A percentile compares a stretch with the other conserved stretches of the same genome.
phyloP scores from a whole-genome alignment of 2,888 invertebrate genomes.

The Fragum whitleyi region DNA sequence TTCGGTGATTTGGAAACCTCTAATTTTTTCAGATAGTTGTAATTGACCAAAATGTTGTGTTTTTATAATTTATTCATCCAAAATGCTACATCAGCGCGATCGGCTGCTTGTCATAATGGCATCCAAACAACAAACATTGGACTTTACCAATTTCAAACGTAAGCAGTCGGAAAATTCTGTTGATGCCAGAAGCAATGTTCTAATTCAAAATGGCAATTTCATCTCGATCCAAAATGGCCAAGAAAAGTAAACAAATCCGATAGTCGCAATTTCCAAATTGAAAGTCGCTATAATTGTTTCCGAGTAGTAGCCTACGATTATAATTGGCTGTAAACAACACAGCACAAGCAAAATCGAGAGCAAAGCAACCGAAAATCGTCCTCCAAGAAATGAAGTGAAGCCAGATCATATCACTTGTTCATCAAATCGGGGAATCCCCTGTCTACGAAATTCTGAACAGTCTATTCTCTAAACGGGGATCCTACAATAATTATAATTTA shows the following conservation, averaged over 20 bases:
- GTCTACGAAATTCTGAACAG: too few species aligned
- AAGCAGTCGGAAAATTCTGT: neutral
- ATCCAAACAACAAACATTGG: constrained; percentile 1
- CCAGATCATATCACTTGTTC: too few species aligned
- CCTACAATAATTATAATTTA: too few species aligned
- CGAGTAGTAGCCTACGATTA: too few species aligned
- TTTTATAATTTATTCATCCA: neutral
- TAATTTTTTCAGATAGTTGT: neutral
- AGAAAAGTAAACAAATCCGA: neutral
- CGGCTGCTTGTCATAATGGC: constrained; percentile 1
- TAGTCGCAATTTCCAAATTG: neutral
- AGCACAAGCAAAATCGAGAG: too few species aligned
- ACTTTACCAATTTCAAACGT: neutral
- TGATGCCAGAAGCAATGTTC: neutral
- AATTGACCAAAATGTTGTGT: neutral
- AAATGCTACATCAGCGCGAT: neutral
- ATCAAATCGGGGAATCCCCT: too few species aligned
- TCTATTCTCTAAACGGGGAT: too few species aligned
- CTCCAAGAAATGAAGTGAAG: too few species aligned
- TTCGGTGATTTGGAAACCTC: neutral
- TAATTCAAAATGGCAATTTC: too few species aligned
- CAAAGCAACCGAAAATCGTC: too few species aligned
- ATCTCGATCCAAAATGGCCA: too few species aligned
- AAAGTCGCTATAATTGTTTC: neutral
- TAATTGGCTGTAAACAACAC: too few species aligned